phyloP scores from a whole-genome alignment of 1,140 invertebrate species.

The Hirudo medicinalis region DNA sequence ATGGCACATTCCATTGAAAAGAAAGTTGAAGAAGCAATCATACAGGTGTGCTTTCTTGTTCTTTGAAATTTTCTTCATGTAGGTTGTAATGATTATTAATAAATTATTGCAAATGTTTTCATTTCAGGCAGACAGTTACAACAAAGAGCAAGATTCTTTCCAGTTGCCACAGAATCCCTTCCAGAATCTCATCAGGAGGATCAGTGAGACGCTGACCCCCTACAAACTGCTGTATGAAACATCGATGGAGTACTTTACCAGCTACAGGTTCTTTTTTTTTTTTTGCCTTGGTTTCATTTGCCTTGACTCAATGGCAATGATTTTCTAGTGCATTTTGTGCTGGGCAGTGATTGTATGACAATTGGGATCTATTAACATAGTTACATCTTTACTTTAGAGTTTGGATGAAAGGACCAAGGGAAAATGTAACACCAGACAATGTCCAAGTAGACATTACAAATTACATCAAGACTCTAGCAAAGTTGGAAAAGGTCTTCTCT shows the following conservation, averaged over 20 bases:
- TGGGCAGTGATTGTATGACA: background rate
- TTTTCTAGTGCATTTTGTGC: background rate
- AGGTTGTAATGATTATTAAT: constrained; percentile 1
- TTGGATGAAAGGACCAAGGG: constrained; percentile 56
- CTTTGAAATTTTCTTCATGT: background rate
- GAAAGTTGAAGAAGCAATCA: constrained; percentile 54
- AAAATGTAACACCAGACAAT: constrained; percentile 68
- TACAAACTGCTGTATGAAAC: constrained; percentile 80
- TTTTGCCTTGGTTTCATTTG: too few species aligned
- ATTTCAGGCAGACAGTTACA: constrained; percentile 55
- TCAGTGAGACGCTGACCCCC: constrained; percentile 48
- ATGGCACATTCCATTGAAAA: constrained; percentile 62
- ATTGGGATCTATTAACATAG: background rate
- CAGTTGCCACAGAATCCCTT: constrained; percentile 78
- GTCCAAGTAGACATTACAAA: constrained; percentile 70
- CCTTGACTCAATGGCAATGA: background rate
- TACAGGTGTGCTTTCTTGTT: constrained; percentile 40
- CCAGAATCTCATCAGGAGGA: constrained; percentile 56
- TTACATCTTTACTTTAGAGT: constrained; percentile 26
- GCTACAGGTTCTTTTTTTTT: constrained; percentile 51
- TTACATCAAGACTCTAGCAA: constrained; percentile 67
- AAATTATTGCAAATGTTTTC: background rate
- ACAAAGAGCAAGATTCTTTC: constrained; percentile 78
- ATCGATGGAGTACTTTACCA: constrained; percentile 66
- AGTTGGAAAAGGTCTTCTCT: constrained; percentile 73